Percentiles rank a stretch among this genome's conserved stretches.
phyloP scores from a whole-genome alignment of 2,113 vertebrate genomes.

The Xerus inauris region DNA sequence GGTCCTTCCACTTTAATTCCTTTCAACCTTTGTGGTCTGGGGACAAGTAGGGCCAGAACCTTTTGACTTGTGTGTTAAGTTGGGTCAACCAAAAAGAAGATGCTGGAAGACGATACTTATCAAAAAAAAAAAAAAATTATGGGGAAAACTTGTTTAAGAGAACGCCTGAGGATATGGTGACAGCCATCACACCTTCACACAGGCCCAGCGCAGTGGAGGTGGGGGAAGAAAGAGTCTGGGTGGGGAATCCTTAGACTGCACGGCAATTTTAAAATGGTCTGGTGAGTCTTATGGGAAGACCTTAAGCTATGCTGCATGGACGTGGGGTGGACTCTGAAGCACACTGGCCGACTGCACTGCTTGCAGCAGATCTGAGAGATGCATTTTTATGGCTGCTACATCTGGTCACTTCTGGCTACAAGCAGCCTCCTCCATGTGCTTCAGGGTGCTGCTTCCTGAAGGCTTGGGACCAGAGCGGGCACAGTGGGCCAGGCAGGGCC shows the following conservation, averaged over 20 bases:
- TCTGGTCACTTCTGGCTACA: neutral
- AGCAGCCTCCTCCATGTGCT: neutral
- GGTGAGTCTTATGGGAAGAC: neutral
- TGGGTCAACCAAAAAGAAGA: constrained; percentile 24
- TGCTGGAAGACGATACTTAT: neutral
- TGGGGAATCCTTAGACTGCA: neutral
- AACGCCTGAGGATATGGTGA: neutral
- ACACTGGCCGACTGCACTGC: rapidly evolving
- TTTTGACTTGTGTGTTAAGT: constrained; percentile 2
- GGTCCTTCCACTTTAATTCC: neutral
- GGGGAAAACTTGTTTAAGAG: neutral
- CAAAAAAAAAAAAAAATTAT: too few relatives aligned
- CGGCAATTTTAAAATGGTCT: neutral
- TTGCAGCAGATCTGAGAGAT: neutral
- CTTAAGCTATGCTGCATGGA: neutral
- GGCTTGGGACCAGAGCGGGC: neutral
- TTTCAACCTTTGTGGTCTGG: neutral
- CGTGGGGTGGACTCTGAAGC: neutral
- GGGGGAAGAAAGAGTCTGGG: neutral
- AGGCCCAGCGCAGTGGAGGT: neutral
- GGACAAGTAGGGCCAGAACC: neutral
- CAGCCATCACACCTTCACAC: neutral
- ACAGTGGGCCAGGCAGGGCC: neutral
- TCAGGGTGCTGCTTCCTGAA: neutral
- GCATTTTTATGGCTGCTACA: too few relatives aligned